These are phyloP conservation scores for Coelogynopora nodosa DNA, from an alignment of 2,888 invertebrate species.

Conservation along the genomic window DNA sequence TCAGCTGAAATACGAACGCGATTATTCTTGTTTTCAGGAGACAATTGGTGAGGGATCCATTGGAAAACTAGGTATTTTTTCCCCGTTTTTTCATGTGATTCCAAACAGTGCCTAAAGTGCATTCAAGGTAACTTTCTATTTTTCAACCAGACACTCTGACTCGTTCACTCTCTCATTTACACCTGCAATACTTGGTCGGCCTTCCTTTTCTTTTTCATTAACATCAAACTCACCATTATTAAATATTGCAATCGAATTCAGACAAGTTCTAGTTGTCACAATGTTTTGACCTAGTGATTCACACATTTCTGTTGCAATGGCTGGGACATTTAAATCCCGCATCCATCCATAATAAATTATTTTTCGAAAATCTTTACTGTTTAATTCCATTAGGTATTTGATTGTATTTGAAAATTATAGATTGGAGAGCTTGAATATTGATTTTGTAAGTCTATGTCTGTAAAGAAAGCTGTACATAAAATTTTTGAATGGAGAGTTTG, in stretches of 20 bases:
- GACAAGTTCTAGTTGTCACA: slow-evolving; percentile 17
- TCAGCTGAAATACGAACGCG: slow-evolving; percentile 6
- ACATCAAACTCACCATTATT: slow-evolving; percentile 17
- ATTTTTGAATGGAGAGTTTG: background rate
- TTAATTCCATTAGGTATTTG: slow-evolving; percentile 19
- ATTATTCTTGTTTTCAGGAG: slow-evolving; percentile 12
- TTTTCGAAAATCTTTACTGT: slow-evolving; percentile 1
- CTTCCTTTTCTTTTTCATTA: slow-evolving; percentile 17
- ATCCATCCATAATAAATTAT: background rate
- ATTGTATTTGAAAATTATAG: slow-evolving; percentile 3
- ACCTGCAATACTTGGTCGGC: slow-evolving; percentile 4
- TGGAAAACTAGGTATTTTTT: slow-evolving; percentile 18
- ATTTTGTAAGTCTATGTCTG: slow-evolving; percentile 12
- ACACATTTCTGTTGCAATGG: slow-evolving; percentile 13
- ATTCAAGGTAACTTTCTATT: slow-evolving; percentile 7
- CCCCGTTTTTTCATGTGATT: background rate
- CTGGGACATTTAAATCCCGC: background rate
- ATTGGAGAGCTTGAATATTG: slow-evolving; percentile 2
- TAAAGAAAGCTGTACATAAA: background rate
- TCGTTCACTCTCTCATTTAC: background rate
- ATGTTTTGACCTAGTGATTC: slow-evolving; percentile 19
- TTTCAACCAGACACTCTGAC: slow-evolving; percentile 17
- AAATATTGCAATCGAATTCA: slow-evolving; percentile 27
- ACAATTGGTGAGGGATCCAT: slow-evolving; percentile 12
- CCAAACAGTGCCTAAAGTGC: background rate